Evolutionary conservation across 2,888 invertebrate genomes (phyloP), one percentile per base, ranked within the genome.

Genomic region (Melinopterus prodromus): DNA sequence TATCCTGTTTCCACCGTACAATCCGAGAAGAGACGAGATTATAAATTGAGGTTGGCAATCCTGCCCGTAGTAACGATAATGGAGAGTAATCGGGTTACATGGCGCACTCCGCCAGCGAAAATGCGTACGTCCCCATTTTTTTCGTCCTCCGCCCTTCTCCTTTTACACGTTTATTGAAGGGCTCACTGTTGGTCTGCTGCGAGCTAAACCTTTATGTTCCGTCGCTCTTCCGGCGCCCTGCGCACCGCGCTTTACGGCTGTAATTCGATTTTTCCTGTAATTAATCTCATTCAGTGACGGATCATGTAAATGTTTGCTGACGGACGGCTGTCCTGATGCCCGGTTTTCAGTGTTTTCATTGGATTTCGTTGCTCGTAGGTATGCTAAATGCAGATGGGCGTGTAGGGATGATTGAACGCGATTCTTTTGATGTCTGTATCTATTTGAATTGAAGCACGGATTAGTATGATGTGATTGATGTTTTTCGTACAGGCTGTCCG

Each of bases 1-100:
- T 53, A 53, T 53, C 12, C 53, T 6, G 53, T 12, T 53, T 53
- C 53, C 53, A 53, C 53, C 53, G 53, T 53, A 53, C 53, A 53
- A 53, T 53, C 53, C 53, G 53, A 53, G 53, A 53, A 53, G 53
- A 53, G 53, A 53, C 53, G 53, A 53, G 53, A 53, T 53, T 53
- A 53, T 53, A 81, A 81, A 81, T 81, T 77, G 80, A 77, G 77
- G 79, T 77, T 77, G 80, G 79, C 79, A 81, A 81, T 74, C 77
- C 80, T 70, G 79, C 74, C 36, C 74, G 15, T n/a, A 37, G 74
- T 79, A 77, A 81, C 79, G 79, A 81, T 81, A 81, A 81, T 79
- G 77, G 80, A 81, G 79, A 81, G 75, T 79, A 81, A 81, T 81
- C 78, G 77, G 77, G 74, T 81, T 81, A 79, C 74, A 16, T 37